Conservation (phyloP, 2,797 vertebrate species). For the Phylloscopus collybita region DNA sequence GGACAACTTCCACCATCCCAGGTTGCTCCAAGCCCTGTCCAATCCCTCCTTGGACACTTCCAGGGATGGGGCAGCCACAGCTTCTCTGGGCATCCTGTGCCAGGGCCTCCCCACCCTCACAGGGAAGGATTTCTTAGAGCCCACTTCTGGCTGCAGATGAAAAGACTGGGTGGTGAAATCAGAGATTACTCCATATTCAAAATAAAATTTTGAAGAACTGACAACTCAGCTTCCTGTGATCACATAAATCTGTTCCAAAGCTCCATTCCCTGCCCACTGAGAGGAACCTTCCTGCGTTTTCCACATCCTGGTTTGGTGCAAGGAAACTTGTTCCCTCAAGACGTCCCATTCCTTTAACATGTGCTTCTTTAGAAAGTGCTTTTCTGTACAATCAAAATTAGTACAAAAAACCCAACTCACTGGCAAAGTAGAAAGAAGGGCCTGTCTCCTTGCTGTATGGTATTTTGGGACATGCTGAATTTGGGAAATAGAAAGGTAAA, state of each 20-base stretch:
- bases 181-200: not conserved
- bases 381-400: slow-evolving; percentile 80
- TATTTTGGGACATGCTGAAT: slow-evolving; percentile 88
- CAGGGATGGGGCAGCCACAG: not conserved
- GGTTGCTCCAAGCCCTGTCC: fast-evolving
- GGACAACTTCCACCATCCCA: fast-evolving
- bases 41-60: not conserved
- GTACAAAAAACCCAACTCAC: slow-evolving; percentile 86
- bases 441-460: slow-evolving; percentile 87
- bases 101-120: not conserved
- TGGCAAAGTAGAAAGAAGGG: slow-evolving; percentile 88
- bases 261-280: slow-evolving; percentile 15
- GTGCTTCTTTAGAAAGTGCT: slow-evolving; percentile 76
- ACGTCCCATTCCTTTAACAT: slow-evolving; percentile 74
- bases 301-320: slow-evolving; percentile 72
- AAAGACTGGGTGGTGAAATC: not conserved
- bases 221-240: not conserved
- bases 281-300: slow-evolving; percentile 40
- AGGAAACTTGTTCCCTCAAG: slow-evolving; percentile 71
- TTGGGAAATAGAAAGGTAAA: slow-evolving; percentile 86
- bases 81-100: not conserved
- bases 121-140: not conserved
- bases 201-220: not conserved
- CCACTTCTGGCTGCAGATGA: not conserved
- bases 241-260: not conserved